These are phyloP conservation scores for Alviniconcha marisindica DNA, from an alignment of 1,140 invertebrate species.

Conservation along the genomic window DNA sequence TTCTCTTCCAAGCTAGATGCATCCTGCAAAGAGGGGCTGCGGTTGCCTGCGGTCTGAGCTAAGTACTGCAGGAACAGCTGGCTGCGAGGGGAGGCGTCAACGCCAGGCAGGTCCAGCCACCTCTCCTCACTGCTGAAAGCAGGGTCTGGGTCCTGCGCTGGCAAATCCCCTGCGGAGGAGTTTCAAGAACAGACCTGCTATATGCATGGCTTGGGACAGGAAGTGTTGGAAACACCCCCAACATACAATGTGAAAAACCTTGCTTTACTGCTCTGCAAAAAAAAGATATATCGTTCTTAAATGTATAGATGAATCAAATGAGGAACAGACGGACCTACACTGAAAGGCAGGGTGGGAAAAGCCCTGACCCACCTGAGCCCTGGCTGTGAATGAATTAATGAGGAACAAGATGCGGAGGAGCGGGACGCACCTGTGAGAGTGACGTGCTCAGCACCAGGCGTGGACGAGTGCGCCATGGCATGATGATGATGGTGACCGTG, in stretches of 20 bases:
- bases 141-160: not conserved
- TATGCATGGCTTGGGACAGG: not conserved
- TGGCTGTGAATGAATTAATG: not conserved
- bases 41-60: not conserved
- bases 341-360: not conserved
- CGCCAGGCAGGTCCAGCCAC: not conserved
- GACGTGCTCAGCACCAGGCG: not conserved
- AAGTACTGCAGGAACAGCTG: not conserved
- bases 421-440: not conserved
- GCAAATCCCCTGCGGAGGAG: not conserved
- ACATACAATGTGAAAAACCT: not conserved
- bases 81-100: not conserved
- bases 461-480: not conserved
- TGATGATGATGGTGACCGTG: slow-evolving; percentile 56
- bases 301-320: no score
- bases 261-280: not conserved
- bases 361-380: not conserved
- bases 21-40: not conserved
- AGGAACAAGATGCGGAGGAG: not conserved
- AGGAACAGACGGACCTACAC: not conserved
- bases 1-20: not conserved
- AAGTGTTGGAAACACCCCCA: not conserved
- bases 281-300: not conserved
- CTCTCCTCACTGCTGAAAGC: not conserved
- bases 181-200: not conserved